Evolutionary conservation across 2,797 vertebrate species (phyloP).

Genomic region (Todus mexicanus): DNA sequence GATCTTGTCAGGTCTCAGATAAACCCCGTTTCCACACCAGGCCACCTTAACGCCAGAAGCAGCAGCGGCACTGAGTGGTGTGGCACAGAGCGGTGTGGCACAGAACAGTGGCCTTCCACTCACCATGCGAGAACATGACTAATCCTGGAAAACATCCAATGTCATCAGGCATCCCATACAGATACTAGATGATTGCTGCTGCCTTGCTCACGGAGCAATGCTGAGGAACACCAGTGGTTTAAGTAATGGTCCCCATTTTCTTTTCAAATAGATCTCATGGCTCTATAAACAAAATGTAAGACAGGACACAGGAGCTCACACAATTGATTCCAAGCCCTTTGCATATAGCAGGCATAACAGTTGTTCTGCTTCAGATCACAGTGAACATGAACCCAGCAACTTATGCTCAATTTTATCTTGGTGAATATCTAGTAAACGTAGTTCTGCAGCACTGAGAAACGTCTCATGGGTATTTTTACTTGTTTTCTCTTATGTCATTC

Average conservation of each 20-base stretch:
- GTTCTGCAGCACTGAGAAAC: background rate
- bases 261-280: background rate
- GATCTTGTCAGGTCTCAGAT: background rate
- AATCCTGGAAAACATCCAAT: background rate
- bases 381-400: background rate
- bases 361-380: background rate
- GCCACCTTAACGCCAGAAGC: background rate
- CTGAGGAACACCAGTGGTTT: background rate
- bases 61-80: background rate
- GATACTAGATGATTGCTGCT: background rate
- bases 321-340: background rate
- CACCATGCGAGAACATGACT: background rate
- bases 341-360: background rate
- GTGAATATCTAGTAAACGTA: background rate
- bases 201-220: background rate
- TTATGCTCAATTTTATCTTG: background rate
- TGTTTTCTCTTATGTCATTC: background rate
- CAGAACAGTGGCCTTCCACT: background rate
- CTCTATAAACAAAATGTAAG: background rate
- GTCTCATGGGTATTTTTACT: background rate
- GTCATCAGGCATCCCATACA: background rate
- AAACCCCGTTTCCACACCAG: background rate
- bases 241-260: background rate
- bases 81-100: background rate
- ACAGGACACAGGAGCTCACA: background rate